These are phyloP conservation scores for Paramormyrops hopkinsi DNA, from an alignment of 2,797 vertebrate species.

Conservation along the genomic window DNA sequence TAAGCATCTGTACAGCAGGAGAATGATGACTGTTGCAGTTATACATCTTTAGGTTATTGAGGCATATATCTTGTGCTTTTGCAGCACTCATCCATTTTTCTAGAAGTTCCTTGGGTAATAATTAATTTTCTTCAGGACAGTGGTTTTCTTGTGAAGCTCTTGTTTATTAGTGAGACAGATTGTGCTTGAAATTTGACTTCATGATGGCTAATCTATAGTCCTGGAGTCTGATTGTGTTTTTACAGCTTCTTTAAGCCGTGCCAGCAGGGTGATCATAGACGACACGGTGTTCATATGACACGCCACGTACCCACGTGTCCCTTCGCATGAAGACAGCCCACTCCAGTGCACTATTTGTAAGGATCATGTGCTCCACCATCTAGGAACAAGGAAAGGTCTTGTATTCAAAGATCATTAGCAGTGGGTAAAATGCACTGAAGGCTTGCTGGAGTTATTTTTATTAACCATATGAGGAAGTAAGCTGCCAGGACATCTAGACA, in stretches of 20 bases:
- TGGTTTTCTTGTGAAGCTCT: not conserved
- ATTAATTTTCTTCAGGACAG: slow-evolving; percentile 1
- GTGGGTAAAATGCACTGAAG: not conserved
- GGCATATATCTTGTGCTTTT: not conserved
- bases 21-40: not conserved
- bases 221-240: not conserved
- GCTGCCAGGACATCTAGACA: not conserved
- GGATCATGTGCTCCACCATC: slow-evolving; percentile 19
- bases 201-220: not conserved
- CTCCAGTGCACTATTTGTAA: not conserved
- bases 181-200: not conserved
- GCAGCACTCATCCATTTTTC: not conserved
- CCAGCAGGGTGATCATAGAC: not conserved
- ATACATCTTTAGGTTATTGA: not conserved
- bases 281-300: not conserved
- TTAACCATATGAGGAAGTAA: not conserved
- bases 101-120: not conserved
- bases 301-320: not conserved
- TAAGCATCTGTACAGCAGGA: not conserved
- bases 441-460: not conserved
- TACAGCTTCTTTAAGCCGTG: not conserved
- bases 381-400: slow-evolving; percentile 3
- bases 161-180: not conserved
- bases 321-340: not conserved
- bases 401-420: not conserved